A percentile compares a stretch with the other conserved stretches of the same genome.
phyloP scores from a whole-genome alignment of 2,888 invertebrate genomes.

The Fabriciana adippe region DNA sequence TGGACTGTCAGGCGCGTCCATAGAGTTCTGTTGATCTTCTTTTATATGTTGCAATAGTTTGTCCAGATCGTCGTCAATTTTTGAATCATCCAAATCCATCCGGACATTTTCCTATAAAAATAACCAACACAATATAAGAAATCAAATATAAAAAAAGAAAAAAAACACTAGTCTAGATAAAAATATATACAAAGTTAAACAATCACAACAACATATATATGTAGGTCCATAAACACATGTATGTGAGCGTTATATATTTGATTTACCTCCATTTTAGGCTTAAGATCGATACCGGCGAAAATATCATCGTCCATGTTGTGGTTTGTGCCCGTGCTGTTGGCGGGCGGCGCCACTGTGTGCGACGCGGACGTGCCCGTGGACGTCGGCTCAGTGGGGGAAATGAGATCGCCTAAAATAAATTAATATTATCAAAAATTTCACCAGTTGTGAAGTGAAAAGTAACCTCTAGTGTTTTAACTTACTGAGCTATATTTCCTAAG shows the following conservation, averaged over 20 bases:
- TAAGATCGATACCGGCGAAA: slow-evolving; percentile 87
- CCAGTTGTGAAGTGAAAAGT: too few species aligned
- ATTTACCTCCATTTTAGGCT: slow-evolving; percentile 85
- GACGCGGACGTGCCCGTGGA: slow-evolving; percentile 50
- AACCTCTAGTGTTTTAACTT: too few species aligned
- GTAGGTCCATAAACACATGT: neutral
- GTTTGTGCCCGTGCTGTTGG: slow-evolving; percentile 59
- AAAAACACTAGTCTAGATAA: neutral
- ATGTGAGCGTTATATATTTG: neutral
- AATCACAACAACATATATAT: neutral
- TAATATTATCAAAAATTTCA: neutral
- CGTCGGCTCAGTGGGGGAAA: slow-evolving; percentile 76
- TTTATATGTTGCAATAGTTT: slow-evolving; percentile 96
- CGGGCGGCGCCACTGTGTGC: slow-evolving; percentile 64
- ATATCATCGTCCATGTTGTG: slow-evolving; percentile 86
- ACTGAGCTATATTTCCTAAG: too few species aligned
- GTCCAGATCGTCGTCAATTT: slow-evolving; percentile 96
- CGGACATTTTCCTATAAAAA: slow-evolving; percentile 83
- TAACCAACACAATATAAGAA: neutral
- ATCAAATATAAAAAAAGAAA: too few species aligned
- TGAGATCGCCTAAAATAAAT: slow-evolving; percentile 62
- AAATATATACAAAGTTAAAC: neutral
- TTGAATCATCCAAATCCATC: slow-evolving; percentile 92
- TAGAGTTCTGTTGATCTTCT: slow-evolving; percentile 95
- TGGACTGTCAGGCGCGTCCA: slow-evolving; percentile 95